Conservation (phyloP, 2,888 invertebrate genomes). For the Pandemis heparana region DNA sequence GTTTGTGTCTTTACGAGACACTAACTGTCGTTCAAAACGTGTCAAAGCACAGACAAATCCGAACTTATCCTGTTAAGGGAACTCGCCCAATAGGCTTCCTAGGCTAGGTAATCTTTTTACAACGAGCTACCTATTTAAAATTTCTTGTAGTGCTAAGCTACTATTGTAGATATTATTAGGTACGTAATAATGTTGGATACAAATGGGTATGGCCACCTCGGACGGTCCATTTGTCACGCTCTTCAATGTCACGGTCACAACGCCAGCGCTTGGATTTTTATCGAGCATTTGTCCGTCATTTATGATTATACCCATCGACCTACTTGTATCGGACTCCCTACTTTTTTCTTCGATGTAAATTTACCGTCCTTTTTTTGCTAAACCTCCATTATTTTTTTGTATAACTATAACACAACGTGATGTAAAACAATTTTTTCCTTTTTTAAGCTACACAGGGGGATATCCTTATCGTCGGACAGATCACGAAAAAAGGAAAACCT, state of each 20-base stretch:
- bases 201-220: not conserved
- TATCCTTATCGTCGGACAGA: too few species aligned
- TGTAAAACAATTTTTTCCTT: too few species aligned
- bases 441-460: too few species aligned
- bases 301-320: not conserved
- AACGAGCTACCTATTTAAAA: not conserved
- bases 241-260: conserved; percentile 28
- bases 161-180: not conserved
- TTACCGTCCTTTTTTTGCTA: too few species aligned
- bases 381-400: too few species aligned
- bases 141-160: not conserved
- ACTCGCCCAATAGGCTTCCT: not conserved
- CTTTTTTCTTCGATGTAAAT: too few species aligned
- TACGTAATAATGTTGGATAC: not conserved
- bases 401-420: too few species aligned
- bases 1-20: not conserved
- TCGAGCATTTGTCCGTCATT: not conserved
- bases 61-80: not conserved
- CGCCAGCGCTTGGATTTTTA: not conserved
- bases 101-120: not conserved
- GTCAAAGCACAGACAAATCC: not conserved
- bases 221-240: not conserved
- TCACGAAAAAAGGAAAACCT: too few species aligned
- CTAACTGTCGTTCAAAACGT: not conserved
- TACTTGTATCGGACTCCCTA: not conserved